A percentile compares a stretch with the other conserved stretches of the same genome.
These are phyloP conservation scores for Marasmarcha lunaedactyla DNA, from an alignment of 2,888 invertebrate genomes.

Conservation along the genomic window DNA sequence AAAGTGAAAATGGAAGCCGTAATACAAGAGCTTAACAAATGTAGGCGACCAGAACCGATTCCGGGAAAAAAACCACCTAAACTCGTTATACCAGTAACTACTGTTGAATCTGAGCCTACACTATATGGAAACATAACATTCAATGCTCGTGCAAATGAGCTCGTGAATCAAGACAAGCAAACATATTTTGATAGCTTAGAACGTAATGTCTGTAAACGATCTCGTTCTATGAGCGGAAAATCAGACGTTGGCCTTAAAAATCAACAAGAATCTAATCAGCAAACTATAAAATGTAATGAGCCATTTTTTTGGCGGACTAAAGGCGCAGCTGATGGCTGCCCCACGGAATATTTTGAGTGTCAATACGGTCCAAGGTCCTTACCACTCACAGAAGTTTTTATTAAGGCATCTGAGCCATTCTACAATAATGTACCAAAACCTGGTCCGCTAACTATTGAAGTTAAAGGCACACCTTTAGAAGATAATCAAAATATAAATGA, in stretches of 20 bases:
- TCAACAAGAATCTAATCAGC: too few relatives aligned
- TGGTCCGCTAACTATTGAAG: slow-evolving; percentile 85
- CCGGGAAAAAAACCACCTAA: slow-evolving; percentile 42
- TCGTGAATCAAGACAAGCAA: slow-evolving; percentile 25
- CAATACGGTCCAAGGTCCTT: slow-evolving; percentile 39
- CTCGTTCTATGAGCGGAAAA: slow-evolving; percentile 45
- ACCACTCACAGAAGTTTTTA: slow-evolving; percentile 77
- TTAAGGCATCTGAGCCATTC: slow-evolving; percentile 67
- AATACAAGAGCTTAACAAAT: slow-evolving; percentile 65
- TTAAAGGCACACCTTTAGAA: slow-evolving; percentile 79
- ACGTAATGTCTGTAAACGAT: slow-evolving; percentile 29
- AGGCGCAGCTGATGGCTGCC: slow-evolving; percentile 26
- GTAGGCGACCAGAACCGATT: slow-evolving; percentile 42
- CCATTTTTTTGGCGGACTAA: slow-evolving; percentile 47
- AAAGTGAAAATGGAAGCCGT: slow-evolving; percentile 74
- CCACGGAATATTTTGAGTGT: slow-evolving; percentile 27
- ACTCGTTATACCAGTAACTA: slow-evolving; percentile 53
- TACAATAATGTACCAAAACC: slow-evolving; percentile 73
- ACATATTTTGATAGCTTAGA: slow-evolving; percentile 53
- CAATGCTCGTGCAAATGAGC: slow-evolving; percentile 29
- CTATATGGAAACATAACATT: slow-evolving; percentile 42
- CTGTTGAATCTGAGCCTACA: slow-evolving; percentile 37
- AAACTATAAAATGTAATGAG: too few relatives aligned
- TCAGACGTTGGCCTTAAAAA: slow-evolving; percentile 23
- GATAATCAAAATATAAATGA: slow-evolving; percentile 75